Evolutionary conservation across 2,797 vertebrate genomes (phyloP).

Genomic region (Mastacembelus armatus): DNA sequence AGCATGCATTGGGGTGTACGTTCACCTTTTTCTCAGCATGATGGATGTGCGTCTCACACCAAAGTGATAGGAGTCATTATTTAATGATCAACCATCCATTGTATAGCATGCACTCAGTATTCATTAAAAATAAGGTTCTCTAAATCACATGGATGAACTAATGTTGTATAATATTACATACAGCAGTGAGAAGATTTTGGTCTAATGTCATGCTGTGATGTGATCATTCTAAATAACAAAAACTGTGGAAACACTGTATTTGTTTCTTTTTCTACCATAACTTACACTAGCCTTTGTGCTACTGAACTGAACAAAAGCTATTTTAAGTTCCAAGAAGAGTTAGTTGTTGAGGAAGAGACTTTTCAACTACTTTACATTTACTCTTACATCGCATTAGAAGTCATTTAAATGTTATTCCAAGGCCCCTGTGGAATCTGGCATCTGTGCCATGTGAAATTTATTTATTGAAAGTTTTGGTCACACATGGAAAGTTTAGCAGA

Average conservation of each 20-base stretch:
- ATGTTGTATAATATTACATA: slow-evolving; percentile 32
- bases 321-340: slow-evolving; percentile 47
- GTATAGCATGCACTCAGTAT: slow-evolving; percentile 63
- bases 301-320: slow-evolving; percentile 29
- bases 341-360: slow-evolving; percentile 57
- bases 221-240: slow-evolving; percentile 17
- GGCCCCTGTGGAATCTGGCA: slow-evolving; percentile 80
- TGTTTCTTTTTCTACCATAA: not conserved
- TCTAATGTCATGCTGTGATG: slow-evolving; percentile 26
- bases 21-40: slow-evolving; percentile 74
- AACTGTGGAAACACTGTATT: not conserved
- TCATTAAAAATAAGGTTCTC: slow-evolving; percentile 62
- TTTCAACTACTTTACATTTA: slow-evolving; percentile 16
- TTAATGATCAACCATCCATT: slow-evolving; percentile 83
- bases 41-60: slow-evolving; percentile 76
- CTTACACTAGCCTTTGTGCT: not conserved
- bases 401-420: slow-evolving; percentile 83
- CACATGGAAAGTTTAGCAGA: slow-evolving; percentile 93
- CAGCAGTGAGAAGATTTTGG: slow-evolving; percentile 8
- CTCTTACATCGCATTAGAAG: slow-evolving; percentile 21
- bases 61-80: slow-evolving; percentile 81
- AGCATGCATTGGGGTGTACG: slow-evolving; percentile 69
- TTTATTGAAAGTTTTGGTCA: slow-evolving; percentile 92
- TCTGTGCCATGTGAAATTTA: slow-evolving; percentile 83
- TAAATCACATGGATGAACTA: slow-evolving; percentile 43